phyloP scores from a whole-genome alignment of 2,888 invertebrate genomes.

The Leptopilina drosophilae region DNA sequence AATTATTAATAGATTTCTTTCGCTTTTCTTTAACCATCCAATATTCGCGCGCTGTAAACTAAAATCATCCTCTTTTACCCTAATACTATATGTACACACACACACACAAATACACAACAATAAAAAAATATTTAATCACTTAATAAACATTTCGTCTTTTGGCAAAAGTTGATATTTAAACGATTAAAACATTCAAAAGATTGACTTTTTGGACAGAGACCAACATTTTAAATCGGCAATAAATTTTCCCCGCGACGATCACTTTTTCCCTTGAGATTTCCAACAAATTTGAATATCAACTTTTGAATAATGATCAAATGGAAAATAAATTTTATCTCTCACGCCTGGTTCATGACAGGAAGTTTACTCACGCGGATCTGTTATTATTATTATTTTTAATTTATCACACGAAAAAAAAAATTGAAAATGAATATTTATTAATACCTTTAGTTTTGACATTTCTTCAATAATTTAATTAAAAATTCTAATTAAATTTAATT shows the following conservation, averaged over 20 bases:
- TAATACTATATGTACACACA: background rate
- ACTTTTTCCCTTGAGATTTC: constrained; percentile 10
- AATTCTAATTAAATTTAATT: no score
- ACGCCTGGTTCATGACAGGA: background rate
- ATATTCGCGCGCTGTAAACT: background rate
- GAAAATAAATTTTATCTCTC: constrained; percentile 2
- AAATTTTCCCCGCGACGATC: background rate
- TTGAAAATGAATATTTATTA: no score
- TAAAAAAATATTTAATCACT: constrained; percentile 31
- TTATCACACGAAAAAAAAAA: no score
- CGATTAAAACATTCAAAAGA: constrained; percentile 8
- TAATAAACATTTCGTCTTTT: constrained; percentile 29
- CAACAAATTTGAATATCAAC: constrained; percentile 20
- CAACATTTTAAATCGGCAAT: constrained; percentile 22
- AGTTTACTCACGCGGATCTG: background rate
- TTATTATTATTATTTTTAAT: no score
- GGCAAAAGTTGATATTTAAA: constrained; percentile 21
- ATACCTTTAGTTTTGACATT: no score
- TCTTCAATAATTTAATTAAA: no score
- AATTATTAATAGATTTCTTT: constrained; percentile 16
- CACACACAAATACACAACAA: no score
- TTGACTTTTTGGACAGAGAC: constrained; percentile 36
- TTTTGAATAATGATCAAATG: constrained; percentile 5
- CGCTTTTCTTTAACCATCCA: background rate
- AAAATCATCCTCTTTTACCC: constrained; percentile 20